Conservation (phyloP, 2,797 vertebrate genomes). For the Phaenicophaeus curvirostris region DNA sequence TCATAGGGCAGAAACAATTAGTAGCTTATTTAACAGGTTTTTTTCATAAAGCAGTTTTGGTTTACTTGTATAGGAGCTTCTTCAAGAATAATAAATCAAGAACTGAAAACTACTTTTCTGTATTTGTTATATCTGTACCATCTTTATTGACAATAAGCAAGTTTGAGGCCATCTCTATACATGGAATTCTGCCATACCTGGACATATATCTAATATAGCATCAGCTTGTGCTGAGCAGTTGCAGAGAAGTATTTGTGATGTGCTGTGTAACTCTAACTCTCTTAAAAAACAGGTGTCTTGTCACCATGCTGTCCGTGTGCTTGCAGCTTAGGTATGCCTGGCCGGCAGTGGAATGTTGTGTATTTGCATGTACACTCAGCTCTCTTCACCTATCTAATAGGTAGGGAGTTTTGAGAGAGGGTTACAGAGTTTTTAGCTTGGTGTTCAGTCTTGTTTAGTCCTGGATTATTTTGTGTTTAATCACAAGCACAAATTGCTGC, state of each 20-base stretch:
- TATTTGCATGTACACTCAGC: background rate
- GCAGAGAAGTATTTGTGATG: background rate
- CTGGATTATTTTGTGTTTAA: background rate
- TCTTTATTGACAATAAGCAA: background rate
- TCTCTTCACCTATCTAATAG: background rate
- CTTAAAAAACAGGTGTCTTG: background rate
- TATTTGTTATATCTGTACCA: background rate
- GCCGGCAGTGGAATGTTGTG: background rate
- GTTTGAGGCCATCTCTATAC: background rate
- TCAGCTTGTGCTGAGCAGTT: background rate
- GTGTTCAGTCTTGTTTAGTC: background rate
- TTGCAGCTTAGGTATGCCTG: background rate
- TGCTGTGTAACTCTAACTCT: background rate
- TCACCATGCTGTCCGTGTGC: fast-evolving
- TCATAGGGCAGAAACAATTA: background rate
- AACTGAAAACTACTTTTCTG: background rate
- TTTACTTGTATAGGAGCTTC: background rate
- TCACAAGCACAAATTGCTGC: background rate
- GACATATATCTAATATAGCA: background rate
- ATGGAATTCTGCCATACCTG: background rate
- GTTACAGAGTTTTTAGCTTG: background rate
- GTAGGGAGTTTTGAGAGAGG: background rate
- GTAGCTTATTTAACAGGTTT: background rate
- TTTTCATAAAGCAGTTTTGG: background rate
- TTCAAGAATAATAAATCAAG: background rate